phyloP scores from a whole-genome alignment of 2,113 vertebrate genomes.

The Tringa solitaria region DNA sequence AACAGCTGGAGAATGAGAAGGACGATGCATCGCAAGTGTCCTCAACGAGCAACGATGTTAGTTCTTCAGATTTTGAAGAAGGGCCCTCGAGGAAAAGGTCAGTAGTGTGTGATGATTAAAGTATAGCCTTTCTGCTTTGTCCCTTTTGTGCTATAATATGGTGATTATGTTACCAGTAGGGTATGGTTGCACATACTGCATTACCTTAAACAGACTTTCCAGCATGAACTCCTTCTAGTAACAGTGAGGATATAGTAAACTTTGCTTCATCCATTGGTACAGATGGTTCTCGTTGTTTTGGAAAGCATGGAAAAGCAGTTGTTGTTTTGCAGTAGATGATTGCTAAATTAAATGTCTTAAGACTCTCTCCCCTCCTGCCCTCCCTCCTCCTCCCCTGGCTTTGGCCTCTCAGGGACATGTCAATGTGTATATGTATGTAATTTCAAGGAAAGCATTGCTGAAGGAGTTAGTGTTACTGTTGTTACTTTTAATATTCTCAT shows the following conservation, averaged over 20 bases:
- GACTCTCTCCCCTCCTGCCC: neutral
- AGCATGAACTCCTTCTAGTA: neutral
- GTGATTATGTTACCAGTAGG: neutral
- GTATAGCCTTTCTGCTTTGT: neutral
- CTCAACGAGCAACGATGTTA: slow-evolving; percentile 87
- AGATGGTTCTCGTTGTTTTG: neutral
- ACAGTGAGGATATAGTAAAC: neutral
- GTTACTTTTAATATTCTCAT: neutral
- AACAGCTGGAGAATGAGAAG: slow-evolving; percentile 87
- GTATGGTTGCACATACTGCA: neutral
- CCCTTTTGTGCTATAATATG: neutral
- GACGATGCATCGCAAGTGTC: slow-evolving; percentile 87
- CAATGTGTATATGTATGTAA: neutral
- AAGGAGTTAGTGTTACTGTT: neutral
- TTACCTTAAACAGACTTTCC: neutral
- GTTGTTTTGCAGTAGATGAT: neutral
- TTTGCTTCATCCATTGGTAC: neutral
- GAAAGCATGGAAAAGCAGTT: neutral
- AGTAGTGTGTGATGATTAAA: slow-evolving; percentile 48
- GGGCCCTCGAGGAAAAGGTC: slow-evolving; percentile 94
- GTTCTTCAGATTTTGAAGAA: slow-evolving; percentile 90
- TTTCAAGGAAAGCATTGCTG: neutral
- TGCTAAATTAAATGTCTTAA: neutral
- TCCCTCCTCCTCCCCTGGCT: neutral
- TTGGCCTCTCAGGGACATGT: neutral